phyloP scores from a whole-genome alignment of 2,888 invertebrate genomes.

The Helobdella robusta region DNA sequence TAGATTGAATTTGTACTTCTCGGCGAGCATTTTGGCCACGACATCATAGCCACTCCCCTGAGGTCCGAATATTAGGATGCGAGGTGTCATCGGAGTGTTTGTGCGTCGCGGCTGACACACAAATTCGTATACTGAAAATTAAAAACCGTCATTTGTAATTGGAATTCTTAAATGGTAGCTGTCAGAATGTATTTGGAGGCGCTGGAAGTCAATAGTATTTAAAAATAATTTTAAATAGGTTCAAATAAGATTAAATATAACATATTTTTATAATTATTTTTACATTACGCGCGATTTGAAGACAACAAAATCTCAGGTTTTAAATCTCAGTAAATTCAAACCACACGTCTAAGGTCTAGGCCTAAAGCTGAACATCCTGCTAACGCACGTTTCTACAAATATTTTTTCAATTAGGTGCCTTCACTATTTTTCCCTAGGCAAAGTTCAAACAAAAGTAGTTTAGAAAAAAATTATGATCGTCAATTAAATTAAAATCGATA shows the following conservation, averaged over 20 bases:
- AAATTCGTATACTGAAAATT: slow-evolving; percentile 43
- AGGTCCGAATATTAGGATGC: slow-evolving; percentile 47
- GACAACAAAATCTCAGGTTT: too few relatives aligned
- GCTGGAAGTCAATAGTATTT: too few relatives aligned
- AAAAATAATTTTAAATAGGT: too few relatives aligned
- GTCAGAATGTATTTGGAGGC: too few relatives aligned
- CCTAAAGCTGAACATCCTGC: too few relatives aligned
- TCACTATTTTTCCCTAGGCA: background rate
- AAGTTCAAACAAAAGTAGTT: background rate
- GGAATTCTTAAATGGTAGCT: too few relatives aligned
- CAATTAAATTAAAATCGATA: background rate
- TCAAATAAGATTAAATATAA: background rate
- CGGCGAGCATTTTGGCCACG: slow-evolving; percentile 46
- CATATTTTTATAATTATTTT: background rate
- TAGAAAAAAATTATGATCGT: background rate
- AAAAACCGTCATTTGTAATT: slow-evolving; percentile 3
- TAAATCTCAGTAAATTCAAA: too few relatives aligned
- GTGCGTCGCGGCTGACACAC: slow-evolving; percentile 42
- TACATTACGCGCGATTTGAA: too few relatives aligned
- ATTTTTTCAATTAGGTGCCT: background rate
- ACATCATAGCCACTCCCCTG: slow-evolving; percentile 48
- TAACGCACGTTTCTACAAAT: background rate
- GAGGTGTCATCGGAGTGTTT: slow-evolving; percentile 47
- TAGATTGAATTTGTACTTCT: slow-evolving; percentile 47
- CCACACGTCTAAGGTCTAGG: too few relatives aligned